Conservation (phyloP, 2,113 vertebrate genomes). For the Furnarius figulus region DNA sequence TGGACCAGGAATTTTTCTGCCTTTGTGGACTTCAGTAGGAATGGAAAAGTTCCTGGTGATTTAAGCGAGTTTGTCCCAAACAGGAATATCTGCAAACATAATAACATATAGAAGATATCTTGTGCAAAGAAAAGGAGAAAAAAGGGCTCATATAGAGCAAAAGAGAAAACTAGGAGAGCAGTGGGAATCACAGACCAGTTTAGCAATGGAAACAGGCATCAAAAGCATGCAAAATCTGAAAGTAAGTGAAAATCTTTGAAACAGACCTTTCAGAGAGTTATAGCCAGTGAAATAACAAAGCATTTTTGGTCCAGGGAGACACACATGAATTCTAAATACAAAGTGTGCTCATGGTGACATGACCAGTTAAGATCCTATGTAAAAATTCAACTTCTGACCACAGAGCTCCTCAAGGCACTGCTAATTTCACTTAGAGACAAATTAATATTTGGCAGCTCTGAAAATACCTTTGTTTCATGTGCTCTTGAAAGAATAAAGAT, state of each 20-base stretch:
- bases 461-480: neutral
- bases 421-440: neutral
- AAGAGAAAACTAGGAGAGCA: neutral
- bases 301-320: neutral
- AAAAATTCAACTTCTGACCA: neutral
- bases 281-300: neutral
- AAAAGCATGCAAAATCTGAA: neutral
- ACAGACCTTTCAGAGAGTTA: neutral
- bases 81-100: neutral
- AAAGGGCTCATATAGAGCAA: neutral
- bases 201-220: neutral
- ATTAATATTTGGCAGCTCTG: neutral
- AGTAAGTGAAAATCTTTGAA: neutral
- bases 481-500: neutral
- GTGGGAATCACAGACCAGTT: neutral
- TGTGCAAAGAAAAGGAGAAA: neutral
- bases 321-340: neutral
- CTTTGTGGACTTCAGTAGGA: neutral
- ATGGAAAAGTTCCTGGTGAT: neutral
- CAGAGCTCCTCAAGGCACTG: neutral
- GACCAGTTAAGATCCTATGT: neutral
- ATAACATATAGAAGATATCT: neutral
- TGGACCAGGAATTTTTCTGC: neutral
- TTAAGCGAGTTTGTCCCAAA: neutral
- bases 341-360: neutral